These are phyloP conservation scores for Bergia puertoricense DNA, from an alignment of 92 coral and sea anemone species.

Conservation along the genomic window DNA sequence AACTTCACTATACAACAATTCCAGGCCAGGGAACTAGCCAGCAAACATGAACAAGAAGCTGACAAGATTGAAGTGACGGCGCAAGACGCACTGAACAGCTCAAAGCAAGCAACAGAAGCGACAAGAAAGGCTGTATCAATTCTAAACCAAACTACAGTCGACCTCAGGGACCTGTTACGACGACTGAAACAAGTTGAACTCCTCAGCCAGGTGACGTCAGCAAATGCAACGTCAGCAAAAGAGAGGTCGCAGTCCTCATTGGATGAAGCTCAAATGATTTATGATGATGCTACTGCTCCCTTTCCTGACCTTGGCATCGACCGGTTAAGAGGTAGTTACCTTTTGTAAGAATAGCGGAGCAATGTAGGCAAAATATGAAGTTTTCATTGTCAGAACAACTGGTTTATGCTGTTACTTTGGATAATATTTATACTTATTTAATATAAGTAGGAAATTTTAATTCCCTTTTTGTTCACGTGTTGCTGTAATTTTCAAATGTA, in stretches of 20 bases:
- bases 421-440: too few species aligned
- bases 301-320: conserved; percentile 68
- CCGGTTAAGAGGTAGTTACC: conserved; percentile 61
- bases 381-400: neutral
- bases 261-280: conserved; percentile 65
- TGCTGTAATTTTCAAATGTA: too few species aligned
- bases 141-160: conserved; percentile 67
- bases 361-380: neutral
- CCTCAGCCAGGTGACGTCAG: conserved; percentile 54
- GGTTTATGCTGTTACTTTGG: neutral
- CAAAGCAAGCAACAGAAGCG: conserved; percentile 65
- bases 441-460: too few species aligned
- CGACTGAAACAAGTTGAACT: conserved; percentile 56
- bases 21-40: conserved; percentile 74
- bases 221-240: conserved; percentile 61
- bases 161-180: conserved; percentile 64
- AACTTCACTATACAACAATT: neutral
- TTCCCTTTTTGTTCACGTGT: too few species aligned
- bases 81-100: conserved; percentile 58
- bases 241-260: conserved; percentile 62
- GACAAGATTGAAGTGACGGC: conserved; percentile 65
- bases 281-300: conserved; percentile 67
- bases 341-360: neutral
- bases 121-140: conserved; percentile 60
- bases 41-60: conserved; percentile 79